Conservation (phyloP, 2,888 invertebrate species). For the Machimus rusticus region DNA sequence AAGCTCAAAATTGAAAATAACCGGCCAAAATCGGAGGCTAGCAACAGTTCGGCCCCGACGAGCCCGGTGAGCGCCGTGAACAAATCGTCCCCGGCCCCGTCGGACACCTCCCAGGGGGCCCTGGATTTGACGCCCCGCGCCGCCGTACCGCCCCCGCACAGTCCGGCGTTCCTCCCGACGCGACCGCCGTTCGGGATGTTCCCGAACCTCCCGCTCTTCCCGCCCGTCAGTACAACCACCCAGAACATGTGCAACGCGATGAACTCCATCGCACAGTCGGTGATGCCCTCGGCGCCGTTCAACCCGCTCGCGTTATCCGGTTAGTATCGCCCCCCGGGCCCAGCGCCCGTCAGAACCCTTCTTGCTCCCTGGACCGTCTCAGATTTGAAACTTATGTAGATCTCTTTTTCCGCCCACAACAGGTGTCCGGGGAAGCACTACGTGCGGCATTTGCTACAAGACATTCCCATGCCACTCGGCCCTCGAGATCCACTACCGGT, state of each 20-base stretch:
- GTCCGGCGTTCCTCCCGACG: constrained; percentile 54
- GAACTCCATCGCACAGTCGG: constrained; percentile 81
- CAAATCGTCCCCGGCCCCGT: constrained; percentile 61
- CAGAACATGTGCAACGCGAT: constrained; percentile 80
- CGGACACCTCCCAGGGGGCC: constrained; percentile 67
- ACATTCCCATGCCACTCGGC: constrained; percentile 99
- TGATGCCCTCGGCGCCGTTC: constrained; percentile 84
- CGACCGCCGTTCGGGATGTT: constrained; percentile 62
- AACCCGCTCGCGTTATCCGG: constrained; percentile 85
- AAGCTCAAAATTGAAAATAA: constrained; percentile 59
- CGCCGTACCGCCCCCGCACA: constrained; percentile 50
- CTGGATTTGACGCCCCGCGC: constrained; percentile 68
- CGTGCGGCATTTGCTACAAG: constrained; percentile 98
- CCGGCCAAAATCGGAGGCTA: constrained; percentile 53
- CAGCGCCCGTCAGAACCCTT: not conserved
- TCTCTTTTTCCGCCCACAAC: constrained; percentile 43
- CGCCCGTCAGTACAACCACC: constrained; percentile 66
- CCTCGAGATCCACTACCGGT: constrained; percentile 94
- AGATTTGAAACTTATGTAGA: constrained; percentile 42
- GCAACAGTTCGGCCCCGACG: constrained; percentile 56
- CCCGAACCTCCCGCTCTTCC: constrained; percentile 62
- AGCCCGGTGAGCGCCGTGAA: constrained; percentile 55
- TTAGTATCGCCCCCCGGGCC: constrained; percentile 51
- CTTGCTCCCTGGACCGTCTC: constrained; percentile 1
- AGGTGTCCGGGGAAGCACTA: constrained; percentile 87